Conservation (phyloP, 2,113 vertebrate species). For the Psilopogon haemacephalus region DNA sequence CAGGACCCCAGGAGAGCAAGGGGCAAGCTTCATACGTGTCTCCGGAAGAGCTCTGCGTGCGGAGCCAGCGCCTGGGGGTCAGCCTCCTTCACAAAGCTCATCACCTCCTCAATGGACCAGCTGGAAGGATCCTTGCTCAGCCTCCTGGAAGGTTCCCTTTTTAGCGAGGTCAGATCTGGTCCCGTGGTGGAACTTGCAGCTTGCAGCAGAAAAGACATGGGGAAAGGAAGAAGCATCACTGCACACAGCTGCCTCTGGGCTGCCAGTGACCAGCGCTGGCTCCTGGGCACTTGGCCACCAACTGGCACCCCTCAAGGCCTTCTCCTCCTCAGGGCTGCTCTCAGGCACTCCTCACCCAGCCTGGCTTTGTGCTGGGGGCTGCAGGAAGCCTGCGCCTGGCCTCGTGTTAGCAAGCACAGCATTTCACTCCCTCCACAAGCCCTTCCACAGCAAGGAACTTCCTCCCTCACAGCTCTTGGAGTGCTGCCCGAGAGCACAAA, state of each 20-base stretch:
- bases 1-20: not conserved
- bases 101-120: slow-evolving; percentile 96
- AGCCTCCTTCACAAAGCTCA: slow-evolving; percentile 89
- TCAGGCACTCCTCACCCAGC: too few species aligned
- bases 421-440: not conserved
- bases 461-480: not conserved
- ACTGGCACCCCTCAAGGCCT: too few species aligned
- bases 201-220: slow-evolving; percentile 57
- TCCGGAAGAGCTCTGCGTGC: slow-evolving; percentile 92
- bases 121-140: slow-evolving; percentile 82
- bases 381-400: too few species aligned
- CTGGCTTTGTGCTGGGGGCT: too few species aligned
- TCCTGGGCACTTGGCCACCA: too few species aligned
- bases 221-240: slow-evolving; percentile 3
- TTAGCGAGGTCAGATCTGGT: slow-evolving; percentile 80
- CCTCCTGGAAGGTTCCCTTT: slow-evolving; percentile 75
- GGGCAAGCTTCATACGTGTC: slow-evolving; percentile 83
- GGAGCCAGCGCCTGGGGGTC: slow-evolving; percentile 88
- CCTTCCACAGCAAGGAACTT: not conserved
- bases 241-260: too few species aligned
- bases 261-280: too few species aligned
- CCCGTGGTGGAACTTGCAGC: slow-evolving; percentile 90
- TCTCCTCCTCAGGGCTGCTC: too few species aligned
- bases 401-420: not conserved
- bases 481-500: not conserved